Conservation (phyloP, 1,140 invertebrate genomes). For the Zeugodacus cucurbitae region DNA sequence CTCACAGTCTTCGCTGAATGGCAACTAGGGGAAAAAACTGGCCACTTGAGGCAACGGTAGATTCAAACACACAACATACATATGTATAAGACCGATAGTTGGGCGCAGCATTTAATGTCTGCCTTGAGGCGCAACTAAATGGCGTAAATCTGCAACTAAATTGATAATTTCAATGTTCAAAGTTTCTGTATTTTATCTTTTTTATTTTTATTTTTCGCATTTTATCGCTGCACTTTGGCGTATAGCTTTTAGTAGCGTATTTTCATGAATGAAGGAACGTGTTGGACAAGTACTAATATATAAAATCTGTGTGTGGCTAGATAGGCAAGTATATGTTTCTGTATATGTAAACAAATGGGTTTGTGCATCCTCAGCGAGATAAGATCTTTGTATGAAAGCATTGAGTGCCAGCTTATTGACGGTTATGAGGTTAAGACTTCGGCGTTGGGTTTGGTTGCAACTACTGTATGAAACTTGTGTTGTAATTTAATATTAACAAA, state of each 20-base stretch:
- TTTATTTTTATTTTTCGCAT: neutral
- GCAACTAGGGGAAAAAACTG: neutral
- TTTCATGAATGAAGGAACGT: neutral
- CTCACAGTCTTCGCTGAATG: no score
- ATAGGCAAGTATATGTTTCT: no score
- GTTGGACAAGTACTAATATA: no score
- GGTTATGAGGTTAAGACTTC: neutral
- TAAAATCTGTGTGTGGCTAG: no score
- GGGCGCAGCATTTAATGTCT: neutral
- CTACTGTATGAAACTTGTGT: neutral
- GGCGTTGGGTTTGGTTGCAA: neutral
- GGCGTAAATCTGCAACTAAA: constrained; percentile 29
- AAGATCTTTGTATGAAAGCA: neutral
- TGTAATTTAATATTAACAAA: neutral
- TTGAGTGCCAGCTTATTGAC: neutral
- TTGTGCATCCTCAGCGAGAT: neutral
- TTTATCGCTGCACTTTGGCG: neutral
- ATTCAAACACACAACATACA: no score
- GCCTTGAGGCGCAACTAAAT: neutral
- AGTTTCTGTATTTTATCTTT: neutral
- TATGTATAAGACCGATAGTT: neutral
- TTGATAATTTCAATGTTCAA: constrained; percentile 28
- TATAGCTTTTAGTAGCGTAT: neutral
- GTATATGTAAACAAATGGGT: no score
- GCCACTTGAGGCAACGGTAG: neutral